A percentile compares a stretch with the other conserved stretches of the same genome.
Conservation (phyloP, 1,140 invertebrate species). For the Panagrolaimus sp. region DNA sequence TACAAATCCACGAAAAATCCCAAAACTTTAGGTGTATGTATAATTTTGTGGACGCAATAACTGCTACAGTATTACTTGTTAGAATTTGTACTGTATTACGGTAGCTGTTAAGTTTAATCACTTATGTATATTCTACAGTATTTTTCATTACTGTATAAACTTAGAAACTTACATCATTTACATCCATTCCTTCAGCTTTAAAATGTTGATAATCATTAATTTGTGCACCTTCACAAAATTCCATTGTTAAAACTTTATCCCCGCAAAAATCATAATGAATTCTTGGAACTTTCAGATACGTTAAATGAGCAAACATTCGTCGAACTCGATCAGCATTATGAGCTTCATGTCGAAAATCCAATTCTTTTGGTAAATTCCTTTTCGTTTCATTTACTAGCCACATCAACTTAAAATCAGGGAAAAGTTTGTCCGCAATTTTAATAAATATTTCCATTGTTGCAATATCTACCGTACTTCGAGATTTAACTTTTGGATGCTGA, state of each 20-base stretch:
- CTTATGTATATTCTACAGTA: no score
- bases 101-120: no score
- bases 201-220: conserved; percentile 90
- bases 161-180: conserved; percentile 60
- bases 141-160: no score
- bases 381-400: conserved; percentile 73
- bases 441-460: conserved; percentile 91
- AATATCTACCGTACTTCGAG: conserved; percentile 80
- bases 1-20: no score
- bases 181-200: conserved; percentile 69
- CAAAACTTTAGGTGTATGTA: no score
- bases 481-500: conserved; percentile 81
- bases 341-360: conserved; percentile 85
- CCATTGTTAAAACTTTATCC: conserved; percentile 85
- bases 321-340: conserved; percentile 78
- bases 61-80: no score
- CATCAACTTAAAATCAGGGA: conserved; percentile 90
- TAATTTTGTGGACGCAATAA: no score
- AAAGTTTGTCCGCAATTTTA: conserved; percentile 74
- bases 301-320: conserved; percentile 63
- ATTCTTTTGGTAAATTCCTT: conserved; percentile 68
- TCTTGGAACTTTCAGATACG: conserved; percentile 68
- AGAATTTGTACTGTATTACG: no score
- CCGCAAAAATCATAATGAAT: conserved; percentile 79
- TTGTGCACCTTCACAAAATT: conserved; percentile 85